Percentiles rank a stretch among this genome's conserved stretches.
Evolutionary conservation across 2,113 vertebrate genomes (phyloP).

Genomic region (Macrotis lagotis): DNA sequence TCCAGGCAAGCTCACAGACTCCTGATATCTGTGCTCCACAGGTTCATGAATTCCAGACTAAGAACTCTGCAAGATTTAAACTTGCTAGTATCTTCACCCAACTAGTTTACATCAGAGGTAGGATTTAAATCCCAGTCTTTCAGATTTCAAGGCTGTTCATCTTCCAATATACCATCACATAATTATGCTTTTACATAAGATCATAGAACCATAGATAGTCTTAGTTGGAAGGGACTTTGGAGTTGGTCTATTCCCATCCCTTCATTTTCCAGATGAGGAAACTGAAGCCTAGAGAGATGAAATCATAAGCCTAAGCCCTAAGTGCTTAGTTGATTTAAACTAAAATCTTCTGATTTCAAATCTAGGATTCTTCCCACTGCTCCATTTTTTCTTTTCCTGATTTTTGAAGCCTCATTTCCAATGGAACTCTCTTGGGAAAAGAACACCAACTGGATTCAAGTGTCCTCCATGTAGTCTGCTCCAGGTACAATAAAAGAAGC

Average conservation of each 20-base stretch:
- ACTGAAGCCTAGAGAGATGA: neutral
- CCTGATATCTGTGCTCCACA: neutral
- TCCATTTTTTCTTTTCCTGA: no score
- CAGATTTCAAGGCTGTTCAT: neutral
- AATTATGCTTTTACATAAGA: neutral
- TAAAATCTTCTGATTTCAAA: neutral
- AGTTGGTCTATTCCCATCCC: neutral
- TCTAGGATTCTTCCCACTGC: neutral
- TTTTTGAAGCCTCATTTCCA: conserved; percentile 6
- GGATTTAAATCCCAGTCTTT: neutral
- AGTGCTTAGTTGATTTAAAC: neutral
- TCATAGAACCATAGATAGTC: neutral
- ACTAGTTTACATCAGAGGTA: neutral
- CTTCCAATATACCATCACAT: neutral
- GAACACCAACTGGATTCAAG: neutral
- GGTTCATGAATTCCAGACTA: neutral
- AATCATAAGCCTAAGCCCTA: neutral
- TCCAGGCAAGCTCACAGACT: neutral
- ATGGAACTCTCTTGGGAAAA: neutral
- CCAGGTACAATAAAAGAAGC: neutral
- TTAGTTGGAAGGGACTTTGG: neutral
- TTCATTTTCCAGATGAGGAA: neutral
- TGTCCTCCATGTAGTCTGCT: neutral
- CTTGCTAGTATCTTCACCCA: neutral
- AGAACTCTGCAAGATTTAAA: neutral